Base-by-base conservation (phyloP, 2,113 vertebrate species). In the Amphiprion ocellaris region DNA sequence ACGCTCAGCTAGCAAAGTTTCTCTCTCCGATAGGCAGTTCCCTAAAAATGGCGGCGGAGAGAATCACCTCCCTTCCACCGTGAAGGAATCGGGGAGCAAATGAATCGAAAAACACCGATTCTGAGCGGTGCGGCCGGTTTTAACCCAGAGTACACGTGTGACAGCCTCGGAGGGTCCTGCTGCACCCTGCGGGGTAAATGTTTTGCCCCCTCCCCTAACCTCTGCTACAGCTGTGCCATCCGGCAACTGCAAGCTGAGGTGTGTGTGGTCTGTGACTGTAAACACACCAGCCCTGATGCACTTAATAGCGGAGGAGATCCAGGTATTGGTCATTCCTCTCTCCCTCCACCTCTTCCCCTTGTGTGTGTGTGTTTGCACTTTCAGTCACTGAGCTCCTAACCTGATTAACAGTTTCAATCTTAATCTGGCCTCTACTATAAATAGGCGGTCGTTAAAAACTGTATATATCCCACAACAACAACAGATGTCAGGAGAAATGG, bases 31-130 rank as follows among this genome's bases (percentile, higher is more conserved):
- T 73, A 90, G 92, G 84, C 92, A 90, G 89, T 92, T 92, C 88
- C 90, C 89, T 62, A 93, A 95, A 95, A 93, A 95, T 95, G 95
- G 95, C 94, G 95, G 85, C 93, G 90, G 26, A 33, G 81, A 78
- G 85, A 87, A 89, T 91, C 87, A 65, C 90, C 89, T 91, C 82
- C 82, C 76, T 77, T 83, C 39, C 49, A 67, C 64, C 47, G 77
- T 69, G 68, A 83, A 69, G 81, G 55, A 89, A 84, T 82, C 81
- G 67, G 74, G 75, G 77, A 82, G 75, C 33, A 74, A 73, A 62
- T 49, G 23, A 73, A 64, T 62, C 62, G 17, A 56, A 68, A 28
- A 41, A 49, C 63, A 61, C 52, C 26, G 50, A 59, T 30, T n/a
- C 16, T 39, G 24, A 15, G 41, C 41, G 41, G 41, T 3, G 23